Evolutionary conservation across 2,113 vertebrate species (phyloP).

Genomic region (Kryptolebias marmoratus): DNA sequence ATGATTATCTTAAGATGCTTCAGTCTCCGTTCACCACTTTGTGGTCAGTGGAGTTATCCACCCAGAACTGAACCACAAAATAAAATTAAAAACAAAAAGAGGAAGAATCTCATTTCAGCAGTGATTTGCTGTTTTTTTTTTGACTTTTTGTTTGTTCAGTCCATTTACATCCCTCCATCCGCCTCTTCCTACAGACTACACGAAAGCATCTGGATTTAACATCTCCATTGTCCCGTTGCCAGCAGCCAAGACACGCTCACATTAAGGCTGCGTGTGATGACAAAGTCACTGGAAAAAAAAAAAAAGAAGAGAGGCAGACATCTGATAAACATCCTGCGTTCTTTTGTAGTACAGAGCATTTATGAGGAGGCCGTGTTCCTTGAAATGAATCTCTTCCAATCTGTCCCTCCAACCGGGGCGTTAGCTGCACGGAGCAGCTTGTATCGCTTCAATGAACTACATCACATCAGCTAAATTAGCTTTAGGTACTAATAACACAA

Average conservation of each 20-base stretch:
- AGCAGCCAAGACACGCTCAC: conserved; percentile 22
- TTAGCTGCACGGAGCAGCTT: conserved; percentile 9
- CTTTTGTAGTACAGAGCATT: conserved; percentile 27
- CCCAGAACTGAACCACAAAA: conserved; percentile 39
- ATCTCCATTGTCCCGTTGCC: conserved; percentile 38
- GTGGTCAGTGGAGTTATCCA: not conserved
- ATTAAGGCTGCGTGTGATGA: too few species aligned
- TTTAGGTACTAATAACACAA: not conserved
- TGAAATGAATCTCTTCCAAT: conserved; percentile 26
- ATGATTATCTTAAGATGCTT: conserved; percentile 10
- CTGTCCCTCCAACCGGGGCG: not conserved
- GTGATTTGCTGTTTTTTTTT: conserved; percentile 14
- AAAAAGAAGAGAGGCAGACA: too few species aligned
- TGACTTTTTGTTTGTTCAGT: conserved; percentile 51
- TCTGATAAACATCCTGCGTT: conserved; percentile 1
- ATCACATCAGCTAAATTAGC: conserved; percentile 19
- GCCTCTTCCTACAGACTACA: conserved; percentile 46
- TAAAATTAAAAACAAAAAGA: conserved; percentile 14
- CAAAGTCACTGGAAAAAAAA: too few species aligned
- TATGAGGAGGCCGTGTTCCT: conserved; percentile 48
- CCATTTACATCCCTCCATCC: conserved; percentile 35
- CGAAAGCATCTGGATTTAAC: conserved; percentile 30
- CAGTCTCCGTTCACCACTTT: conserved; percentile 1
- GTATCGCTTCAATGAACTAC: conserved; percentile 25
- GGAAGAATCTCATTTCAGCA: conserved; percentile 37